phyloP scores from a whole-genome alignment of 2,113 vertebrate genomes.

The Alethe castanea region DNA sequence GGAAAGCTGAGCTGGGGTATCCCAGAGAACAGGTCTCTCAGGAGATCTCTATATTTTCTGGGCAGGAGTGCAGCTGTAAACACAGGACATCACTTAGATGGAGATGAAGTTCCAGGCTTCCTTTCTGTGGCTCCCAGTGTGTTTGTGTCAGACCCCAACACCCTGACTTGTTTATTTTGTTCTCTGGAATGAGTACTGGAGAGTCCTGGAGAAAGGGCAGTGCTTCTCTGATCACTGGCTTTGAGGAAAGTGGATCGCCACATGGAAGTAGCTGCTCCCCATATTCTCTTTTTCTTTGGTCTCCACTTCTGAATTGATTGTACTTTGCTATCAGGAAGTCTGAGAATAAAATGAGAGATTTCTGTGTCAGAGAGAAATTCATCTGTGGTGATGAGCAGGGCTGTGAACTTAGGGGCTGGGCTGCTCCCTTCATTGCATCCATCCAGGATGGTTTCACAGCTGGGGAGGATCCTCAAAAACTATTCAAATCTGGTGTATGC shows the following conservation, averaged over 20 bases:
- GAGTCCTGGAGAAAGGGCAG: background rate
- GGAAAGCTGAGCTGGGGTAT: background rate
- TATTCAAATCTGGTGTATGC: background rate
- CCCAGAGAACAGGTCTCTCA: background rate
- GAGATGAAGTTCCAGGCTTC: background rate
- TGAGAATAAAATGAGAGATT: background rate
- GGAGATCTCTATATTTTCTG: background rate
- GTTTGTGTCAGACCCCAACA: background rate
- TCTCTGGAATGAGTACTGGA: background rate
- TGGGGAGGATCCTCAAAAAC: background rate
- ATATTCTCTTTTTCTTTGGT: background rate
- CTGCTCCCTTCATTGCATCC: background rate
- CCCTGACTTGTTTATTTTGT: background rate
- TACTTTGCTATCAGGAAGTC: background rate
- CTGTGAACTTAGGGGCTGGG: background rate
- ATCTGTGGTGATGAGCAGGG: fast-evolving
- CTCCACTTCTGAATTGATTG: background rate
- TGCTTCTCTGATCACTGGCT: background rate
- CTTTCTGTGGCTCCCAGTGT: background rate
- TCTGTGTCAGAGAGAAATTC: background rate
- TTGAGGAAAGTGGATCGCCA: background rate
- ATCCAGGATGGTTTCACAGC: background rate
- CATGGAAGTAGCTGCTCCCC: background rate
- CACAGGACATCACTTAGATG: background rate
- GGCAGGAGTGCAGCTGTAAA: background rate